Base-by-base conservation (phyloP, 2,113 vertebrate species). In the Neogobius melanostomus region DNA sequence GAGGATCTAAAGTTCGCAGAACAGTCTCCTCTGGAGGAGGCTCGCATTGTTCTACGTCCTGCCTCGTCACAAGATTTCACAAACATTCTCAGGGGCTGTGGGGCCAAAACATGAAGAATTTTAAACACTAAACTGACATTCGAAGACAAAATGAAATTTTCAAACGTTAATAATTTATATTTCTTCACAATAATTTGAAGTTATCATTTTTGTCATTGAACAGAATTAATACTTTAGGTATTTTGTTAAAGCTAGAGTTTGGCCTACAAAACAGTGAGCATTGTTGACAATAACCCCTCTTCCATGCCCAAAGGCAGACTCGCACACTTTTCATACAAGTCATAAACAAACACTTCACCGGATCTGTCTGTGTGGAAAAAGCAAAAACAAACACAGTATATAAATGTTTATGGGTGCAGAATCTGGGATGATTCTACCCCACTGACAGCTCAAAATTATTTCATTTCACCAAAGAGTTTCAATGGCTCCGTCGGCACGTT, bases 251-350 rank as follows among this genome's bases (percentile, higher is more conserved):
- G n/a, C 14, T 8, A 72, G 36, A 63, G 48, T 66, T 54, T 5
- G 11, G 6, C 51, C 53, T 65, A 11, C 11, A 4, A 45, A 43
- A 5, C 60, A 48, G 44, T 46, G 47, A 12, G 63, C 48, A 15
- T 36, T 8, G 45, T 72, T 69, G 14, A 64, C 43, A 78, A 77
- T 68, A 72, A 53, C 56, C 48, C 47, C 51, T 36, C 61, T 45
- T 54, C 15, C 48, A 62, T 42, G 44, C 49, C 36, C 49, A 63
- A 21, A 65, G 46, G 16, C 68, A 61, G 17, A 45, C 59, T 61
- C 59, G 11, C 17, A 21, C 16, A 9, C 11, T 7, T 42, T 61
- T 61, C n/a, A 61, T 61, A 70, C n/a, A 28, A 36, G 56, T 14
- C 14, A 60, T 8, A 52, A 12, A 57, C 51, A 12, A 61, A 61